Evolutionary conservation across 2,888 invertebrate genomes (phyloP), one percentile per base, ranked within the genome.

Genomic region (Apodemia hepburni): DNA sequence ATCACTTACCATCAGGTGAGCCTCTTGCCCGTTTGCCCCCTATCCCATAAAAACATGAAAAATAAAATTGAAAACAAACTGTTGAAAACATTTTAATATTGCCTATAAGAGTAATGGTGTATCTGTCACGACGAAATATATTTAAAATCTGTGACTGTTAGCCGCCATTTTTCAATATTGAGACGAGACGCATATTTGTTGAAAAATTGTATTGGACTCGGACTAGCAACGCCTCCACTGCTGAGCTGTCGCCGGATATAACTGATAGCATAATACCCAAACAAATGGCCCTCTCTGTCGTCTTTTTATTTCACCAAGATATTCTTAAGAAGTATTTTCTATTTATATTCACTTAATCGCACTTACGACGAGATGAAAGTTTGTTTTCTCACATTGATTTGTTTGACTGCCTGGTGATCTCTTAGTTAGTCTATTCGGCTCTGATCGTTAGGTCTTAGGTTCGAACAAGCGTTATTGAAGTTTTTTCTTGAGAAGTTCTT

Each of bases 261-360:
- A 72, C 79, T 79, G 84, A 87, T 84, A 86, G 77, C 79, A 76
- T 87, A 86, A 87, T 85, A 84, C 87, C 83, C 75, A 85, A 87
- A 87, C 85, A 85, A 87, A 87, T 87, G 79, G 80, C 81, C 78
- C 79, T 75, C 77, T 81, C 78, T 81, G 81, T 80, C 83, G 75
- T 73, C 73, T 82, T 81, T 82, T 82, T 85, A 81, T 80, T 82
- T 80, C 72, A 79, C 76, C 82, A 81, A 85, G 79, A 83, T 84
- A 85, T 84, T 76, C 73, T 72, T 74, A 73, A 79, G 61, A 54
- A 7, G 7, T 15, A 22, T 22, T 54, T 18, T 54, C 27, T 54
- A 27, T 54, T 54, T 54, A 54, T 54, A 54, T 51, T 51, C 18
- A 18, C 51, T 54, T 54, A 54, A 54, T 54, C 54, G 12, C 27